phyloP scores from a whole-genome alignment of 2,113 vertebrate genomes.

The Paradisaea rubra region DNA sequence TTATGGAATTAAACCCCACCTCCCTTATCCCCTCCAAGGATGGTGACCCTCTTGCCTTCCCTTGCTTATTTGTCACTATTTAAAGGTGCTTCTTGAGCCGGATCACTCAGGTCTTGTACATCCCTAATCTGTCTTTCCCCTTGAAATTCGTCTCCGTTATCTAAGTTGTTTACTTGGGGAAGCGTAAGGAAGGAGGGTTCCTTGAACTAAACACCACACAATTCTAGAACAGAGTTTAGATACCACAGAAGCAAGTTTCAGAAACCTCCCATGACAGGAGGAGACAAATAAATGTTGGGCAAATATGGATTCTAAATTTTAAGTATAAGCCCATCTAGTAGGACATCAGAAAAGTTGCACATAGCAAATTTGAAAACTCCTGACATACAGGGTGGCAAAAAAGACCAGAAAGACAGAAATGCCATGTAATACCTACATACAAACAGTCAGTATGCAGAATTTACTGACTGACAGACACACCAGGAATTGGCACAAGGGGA shows the following conservation, averaged over 20 bases:
- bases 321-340: not conserved
- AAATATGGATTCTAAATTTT: not conserved
- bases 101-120: not conserved
- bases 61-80: not conserved
- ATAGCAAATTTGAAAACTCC: not conserved
- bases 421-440: not conserved
- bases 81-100: not conserved
- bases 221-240: not conserved
- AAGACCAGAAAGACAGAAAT: not conserved
- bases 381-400: not conserved
- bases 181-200: not conserved
- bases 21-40: not conserved
- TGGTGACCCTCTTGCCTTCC: not conserved
- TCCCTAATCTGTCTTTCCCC: not conserved
- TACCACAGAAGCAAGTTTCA: not conserved
- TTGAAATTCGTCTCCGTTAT: not conserved
- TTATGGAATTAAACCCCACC: not conserved
- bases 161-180: not conserved
- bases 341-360: not conserved
- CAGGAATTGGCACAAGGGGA: not conserved
- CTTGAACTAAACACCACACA: not conserved
- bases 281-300: not conserved
- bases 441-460: not conserved
- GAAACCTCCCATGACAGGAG: not conserved
- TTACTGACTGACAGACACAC: not conserved